phyloP scores from a whole-genome alignment of 2,888 invertebrate genomes.

The Mycalesis mineus region DNA sequence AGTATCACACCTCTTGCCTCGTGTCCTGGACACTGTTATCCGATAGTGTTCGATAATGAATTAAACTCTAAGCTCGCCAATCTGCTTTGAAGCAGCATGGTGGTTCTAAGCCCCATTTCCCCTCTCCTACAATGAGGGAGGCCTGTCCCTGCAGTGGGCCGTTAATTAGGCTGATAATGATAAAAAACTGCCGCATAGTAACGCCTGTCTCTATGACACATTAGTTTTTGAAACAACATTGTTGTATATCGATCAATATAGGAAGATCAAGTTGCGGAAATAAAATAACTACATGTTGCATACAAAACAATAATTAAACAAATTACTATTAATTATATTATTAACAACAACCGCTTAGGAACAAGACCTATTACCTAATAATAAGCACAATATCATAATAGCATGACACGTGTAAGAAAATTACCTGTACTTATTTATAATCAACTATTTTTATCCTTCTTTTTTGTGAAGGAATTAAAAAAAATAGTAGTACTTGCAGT shows the following conservation, averaged over 20 bases:
- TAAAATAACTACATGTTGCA: neutral
- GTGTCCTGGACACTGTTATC: too few relatives aligned
- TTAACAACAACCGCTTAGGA: neutral
- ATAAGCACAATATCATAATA: neutral
- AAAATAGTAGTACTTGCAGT: too few relatives aligned
- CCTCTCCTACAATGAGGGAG: too few relatives aligned
- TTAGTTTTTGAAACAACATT: neutral
- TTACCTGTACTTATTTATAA: neutral
- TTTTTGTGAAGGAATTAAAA: too few relatives aligned
- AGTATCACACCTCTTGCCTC: too few relatives aligned
- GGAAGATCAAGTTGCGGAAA: neutral
- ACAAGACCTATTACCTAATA: neutral
- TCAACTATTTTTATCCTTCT: neutral
- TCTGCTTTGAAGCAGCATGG: too few relatives aligned
- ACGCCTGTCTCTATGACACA: neutral
- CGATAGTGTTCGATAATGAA: too few relatives aligned
- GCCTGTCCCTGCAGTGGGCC: too few relatives aligned
- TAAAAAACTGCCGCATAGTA: neutral
- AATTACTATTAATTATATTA: neutral
- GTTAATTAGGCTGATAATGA: too few relatives aligned
- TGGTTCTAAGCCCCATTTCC: too few relatives aligned
- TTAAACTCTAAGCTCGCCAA: too few relatives aligned
- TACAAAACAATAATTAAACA: conserved; percentile 5
- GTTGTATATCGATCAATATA: neutral
- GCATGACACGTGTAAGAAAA: neutral